phyloP scores from a whole-genome alignment of 1,140 invertebrate species.

The Contarinia nasturtii region DNA sequence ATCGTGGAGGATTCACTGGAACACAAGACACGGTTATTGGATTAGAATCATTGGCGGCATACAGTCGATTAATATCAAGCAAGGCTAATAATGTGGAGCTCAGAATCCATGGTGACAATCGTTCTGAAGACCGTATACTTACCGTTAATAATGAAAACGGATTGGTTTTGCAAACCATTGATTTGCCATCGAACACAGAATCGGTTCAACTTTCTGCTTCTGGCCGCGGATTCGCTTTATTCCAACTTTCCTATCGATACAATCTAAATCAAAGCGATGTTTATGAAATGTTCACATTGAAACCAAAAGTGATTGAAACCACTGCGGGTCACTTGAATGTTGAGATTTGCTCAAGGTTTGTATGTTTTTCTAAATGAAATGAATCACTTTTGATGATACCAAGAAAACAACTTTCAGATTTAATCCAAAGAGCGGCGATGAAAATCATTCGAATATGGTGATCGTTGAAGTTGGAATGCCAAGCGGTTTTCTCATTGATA shows the following conservation, averaged over 20 bases:
- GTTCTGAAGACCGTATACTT: conserved; percentile 30
- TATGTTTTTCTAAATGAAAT: no score
- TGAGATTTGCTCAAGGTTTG: conserved; percentile 38
- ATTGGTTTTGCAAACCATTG: conserved; percentile 49
- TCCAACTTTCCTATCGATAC: conserved; percentile 59
- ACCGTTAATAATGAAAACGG: conserved; percentile 41
- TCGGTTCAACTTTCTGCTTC: conserved; percentile 39
- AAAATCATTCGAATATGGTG: conserved; percentile 48
- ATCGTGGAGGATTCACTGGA: conserved; percentile 57
- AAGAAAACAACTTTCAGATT: no score
- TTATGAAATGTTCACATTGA: conserved; percentile 65
- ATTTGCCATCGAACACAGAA: conserved; percentile 24
- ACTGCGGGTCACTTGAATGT: conserved; percentile 58
- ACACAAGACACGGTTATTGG: conserved; percentile 42
- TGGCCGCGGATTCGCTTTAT: conserved; percentile 57
- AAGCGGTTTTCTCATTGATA: conserved; percentile 29
- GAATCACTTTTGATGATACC: no score
- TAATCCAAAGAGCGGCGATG: conserved; percentile 23
- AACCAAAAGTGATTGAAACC: conserved; percentile 62
- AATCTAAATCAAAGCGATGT: conserved; percentile 67
- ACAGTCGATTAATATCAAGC: conserved; percentile 33
- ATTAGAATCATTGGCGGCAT: conserved; percentile 40
- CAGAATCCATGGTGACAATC: conserved; percentile 25
- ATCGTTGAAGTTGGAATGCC: conserved; percentile 66
- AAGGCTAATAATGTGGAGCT: conserved; percentile 26